Percentiles rank a stretch among this genome's conserved stretches.
Evolutionary conservation across 2,113 vertebrate genomes (phyloP).

Genomic region (Halichoerus grypus): DNA sequence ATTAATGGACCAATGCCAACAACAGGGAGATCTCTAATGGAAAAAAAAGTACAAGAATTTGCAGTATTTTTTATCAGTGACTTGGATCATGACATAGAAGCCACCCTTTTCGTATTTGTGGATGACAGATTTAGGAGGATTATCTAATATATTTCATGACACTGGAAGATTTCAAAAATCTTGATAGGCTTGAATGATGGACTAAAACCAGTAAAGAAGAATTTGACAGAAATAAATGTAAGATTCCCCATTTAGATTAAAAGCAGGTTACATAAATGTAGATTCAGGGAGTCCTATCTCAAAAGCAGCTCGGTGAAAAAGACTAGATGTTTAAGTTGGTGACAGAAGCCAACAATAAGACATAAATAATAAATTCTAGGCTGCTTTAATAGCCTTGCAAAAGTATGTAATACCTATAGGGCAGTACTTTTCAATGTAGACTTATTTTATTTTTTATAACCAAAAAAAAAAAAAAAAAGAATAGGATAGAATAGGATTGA

Average conservation of each 20-base stretch:
- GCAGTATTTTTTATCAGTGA: not conserved
- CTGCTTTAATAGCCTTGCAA: not conserved
- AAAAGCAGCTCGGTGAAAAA: slow-evolving; percentile 6
- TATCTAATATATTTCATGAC: slow-evolving; percentile 53
- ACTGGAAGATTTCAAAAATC: slow-evolving; percentile 33
- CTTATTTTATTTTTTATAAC: not conserved
- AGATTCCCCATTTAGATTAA: slow-evolving; percentile 61
- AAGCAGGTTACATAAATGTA: not conserved
- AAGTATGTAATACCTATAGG: not conserved
- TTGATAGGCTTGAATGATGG: slow-evolving; percentile 55
- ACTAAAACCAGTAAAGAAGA: slow-evolving; percentile 59
- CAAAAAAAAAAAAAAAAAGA: not conserved
- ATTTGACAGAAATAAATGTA: slow-evolving; percentile 56
- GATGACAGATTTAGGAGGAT: slow-evolving; percentile 38
- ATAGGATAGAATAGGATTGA: not conserved
- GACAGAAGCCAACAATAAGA: not conserved
- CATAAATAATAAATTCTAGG: not conserved
- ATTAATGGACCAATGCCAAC: not conserved
- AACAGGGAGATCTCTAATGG: not conserved
- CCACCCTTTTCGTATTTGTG: slow-evolving; percentile 9
- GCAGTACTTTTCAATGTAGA: not conserved
- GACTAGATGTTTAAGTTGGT: not conserved
- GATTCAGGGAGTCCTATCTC: slow-evolving; percentile 33
- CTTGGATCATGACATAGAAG: slow-evolving; percentile 2
- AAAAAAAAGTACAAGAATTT: not conserved